A percentile compares a stretch with the other conserved stretches of the same genome.
Conservation (phyloP, 2,797 vertebrate genomes). For the Pteronotus mesoamericanus region DNA sequence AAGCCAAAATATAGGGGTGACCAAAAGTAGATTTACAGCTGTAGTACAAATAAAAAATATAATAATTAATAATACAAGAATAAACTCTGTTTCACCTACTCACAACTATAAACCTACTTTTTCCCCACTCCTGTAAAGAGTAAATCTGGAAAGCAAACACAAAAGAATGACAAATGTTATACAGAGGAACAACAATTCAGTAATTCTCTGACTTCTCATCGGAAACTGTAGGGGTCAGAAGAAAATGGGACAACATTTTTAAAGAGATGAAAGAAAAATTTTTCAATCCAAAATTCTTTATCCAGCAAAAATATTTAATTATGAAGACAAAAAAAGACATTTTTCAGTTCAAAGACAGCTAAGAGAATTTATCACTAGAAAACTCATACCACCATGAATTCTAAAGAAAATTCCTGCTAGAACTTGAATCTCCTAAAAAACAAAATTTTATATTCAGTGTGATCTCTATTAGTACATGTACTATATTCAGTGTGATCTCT, state of each 20-base stretch:
- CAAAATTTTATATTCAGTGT: not conserved
- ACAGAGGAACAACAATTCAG: not conserved
- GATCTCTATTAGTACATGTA: not conserved
- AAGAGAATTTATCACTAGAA: not conserved
- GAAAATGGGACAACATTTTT: not conserved
- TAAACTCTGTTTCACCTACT: not conserved
- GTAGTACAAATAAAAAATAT: not conserved
- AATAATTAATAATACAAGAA: not conserved
- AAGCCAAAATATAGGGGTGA: not conserved
- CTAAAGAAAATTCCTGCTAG: not conserved
- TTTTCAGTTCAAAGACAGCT: not conserved
- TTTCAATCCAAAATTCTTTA: not conserved
- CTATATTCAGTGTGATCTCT: not conserved
- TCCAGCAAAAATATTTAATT: not conserved
- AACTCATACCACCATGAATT: not conserved
- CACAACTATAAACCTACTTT: not conserved
- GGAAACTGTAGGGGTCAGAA: not conserved
- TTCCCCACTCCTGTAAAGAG: not conserved
- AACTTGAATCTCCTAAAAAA: not conserved
- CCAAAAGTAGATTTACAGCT: not conserved
- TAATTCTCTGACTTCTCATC: not conserved
- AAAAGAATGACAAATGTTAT: not conserved
- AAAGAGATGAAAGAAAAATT: not conserved
- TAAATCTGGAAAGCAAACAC: not conserved
- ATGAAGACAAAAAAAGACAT: not conserved